These are phyloP conservation scores for Pampus argenteus DNA, from an alignment of 2,797 vertebrate species.

Conservation along the genomic window DNA sequence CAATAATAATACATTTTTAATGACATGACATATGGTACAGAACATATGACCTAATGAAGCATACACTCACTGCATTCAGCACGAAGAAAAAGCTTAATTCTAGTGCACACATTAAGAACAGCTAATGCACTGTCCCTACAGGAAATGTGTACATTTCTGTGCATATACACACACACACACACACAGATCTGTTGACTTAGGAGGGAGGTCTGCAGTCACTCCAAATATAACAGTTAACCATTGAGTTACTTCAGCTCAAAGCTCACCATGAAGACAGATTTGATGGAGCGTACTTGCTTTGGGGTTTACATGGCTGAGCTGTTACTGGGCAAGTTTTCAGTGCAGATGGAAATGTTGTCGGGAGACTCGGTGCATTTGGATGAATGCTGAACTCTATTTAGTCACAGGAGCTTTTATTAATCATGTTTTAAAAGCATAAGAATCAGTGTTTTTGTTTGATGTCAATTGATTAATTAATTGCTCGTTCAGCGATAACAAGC, in stretches of 20 bases:
- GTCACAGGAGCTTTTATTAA: not conserved
- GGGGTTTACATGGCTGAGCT: constrained; percentile 48
- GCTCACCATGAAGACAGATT: constrained; percentile 29
- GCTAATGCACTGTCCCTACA: not conserved
- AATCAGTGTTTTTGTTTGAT: not conserved
- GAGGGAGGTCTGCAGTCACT: constrained; percentile 29
- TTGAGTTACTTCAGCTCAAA: constrained; percentile 45
- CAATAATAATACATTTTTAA: not conserved
- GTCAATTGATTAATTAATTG: not conserved
- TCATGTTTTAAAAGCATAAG: not conserved
- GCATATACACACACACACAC: constrained; percentile 1
- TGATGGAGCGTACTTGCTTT: constrained; percentile 33
- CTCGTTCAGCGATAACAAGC: not conserved
- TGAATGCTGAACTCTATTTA: not conserved
- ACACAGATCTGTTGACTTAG: constrained; percentile 31
- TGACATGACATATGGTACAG: constrained; percentile 23
- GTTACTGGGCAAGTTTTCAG: constrained; percentile 37
- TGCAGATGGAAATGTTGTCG: constrained; percentile 8
- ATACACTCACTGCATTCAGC: not conserved
- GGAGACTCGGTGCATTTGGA: not conserved
- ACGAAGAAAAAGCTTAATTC: constrained; percentile 5
- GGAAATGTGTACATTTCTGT: constrained; percentile 16
- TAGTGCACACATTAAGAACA: not conserved
- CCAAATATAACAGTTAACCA: constrained; percentile 43
- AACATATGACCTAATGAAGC: constrained; percentile 7